Evolutionary conservation across 1,140 invertebrate species (phyloP), one percentile per base, ranked within the genome.

Genomic region (Teleopsis dalmanni): DNA sequence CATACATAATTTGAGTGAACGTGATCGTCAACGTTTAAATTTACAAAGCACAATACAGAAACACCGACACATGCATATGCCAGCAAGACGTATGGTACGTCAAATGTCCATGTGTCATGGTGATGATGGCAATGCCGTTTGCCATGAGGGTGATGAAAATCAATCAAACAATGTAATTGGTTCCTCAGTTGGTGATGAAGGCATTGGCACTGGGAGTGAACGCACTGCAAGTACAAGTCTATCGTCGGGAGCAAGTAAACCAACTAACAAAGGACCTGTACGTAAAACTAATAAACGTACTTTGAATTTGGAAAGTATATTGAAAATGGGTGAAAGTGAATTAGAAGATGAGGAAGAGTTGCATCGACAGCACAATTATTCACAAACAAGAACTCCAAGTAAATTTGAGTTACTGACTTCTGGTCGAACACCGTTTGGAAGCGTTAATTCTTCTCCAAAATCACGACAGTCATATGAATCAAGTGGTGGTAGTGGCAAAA

Each of bases 271-370:
- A 36, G 48, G 50, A 3, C 52, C 52, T 26, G 47, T 59, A 11
- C 55, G 59, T 4, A 60, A 58, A 8, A 29, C 52, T 4, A 55
- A 57, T 36, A 60, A 60, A 14, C 62, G 64, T 14, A 57, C 60
- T 0, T 46, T 69, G 2, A 69, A 69, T 21, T 36, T 69, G 23
- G 61, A 63, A 29, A 66, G 56, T 42, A 69, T 69, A 2, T 41
- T 69, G 8, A 65, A 66, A 47, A 62, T 69, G 62, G 63, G 62
- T 6, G 65, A 69, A 10, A 69, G 65, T 45, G 65, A 69, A 22
- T 26, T 61, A 2, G 65, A 69, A 41, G 65, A 69, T n/a, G 61
- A 59, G 31, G 65, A 62, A 1, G 58, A 64, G 3, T 21, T 46
- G 2, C 42, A 26, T 35, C 27, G 29, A 19, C 31, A 53, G 23